Evolutionary conservation across 2,113 vertebrate species (phyloP).

Genomic region (Morone chrysops): DNA sequence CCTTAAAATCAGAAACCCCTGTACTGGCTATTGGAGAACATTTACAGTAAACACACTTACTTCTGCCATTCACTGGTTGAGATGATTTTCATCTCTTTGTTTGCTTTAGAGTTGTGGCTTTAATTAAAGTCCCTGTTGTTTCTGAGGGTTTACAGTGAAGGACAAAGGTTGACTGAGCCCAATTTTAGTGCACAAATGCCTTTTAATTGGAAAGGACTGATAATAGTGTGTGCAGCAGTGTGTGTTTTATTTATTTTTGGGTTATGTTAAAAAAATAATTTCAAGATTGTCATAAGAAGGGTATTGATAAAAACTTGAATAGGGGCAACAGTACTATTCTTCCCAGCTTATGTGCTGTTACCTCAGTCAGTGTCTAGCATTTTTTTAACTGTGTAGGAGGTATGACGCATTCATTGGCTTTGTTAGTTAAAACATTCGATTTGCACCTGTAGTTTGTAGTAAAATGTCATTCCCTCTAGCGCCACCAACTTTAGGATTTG

Average conservation of each 20-base stretch:
- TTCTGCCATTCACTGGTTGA: too few species aligned
- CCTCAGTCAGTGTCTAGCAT: not conserved
- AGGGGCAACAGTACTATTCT: not conserved
- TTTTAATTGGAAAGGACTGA: slow-evolving; percentile 30
- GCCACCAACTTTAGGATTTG: slow-evolving; percentile 50
- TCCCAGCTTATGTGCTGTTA: not conserved
- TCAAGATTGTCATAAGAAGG: not conserved
- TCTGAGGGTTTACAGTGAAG: slow-evolving; percentile 17
- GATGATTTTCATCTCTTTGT: too few species aligned
- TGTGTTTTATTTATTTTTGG: slow-evolving; percentile 13
- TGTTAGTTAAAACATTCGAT: slow-evolving; percentile 19
- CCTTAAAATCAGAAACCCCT: slow-evolving; percentile 1
- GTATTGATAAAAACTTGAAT: not conserved
- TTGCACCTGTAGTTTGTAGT: slow-evolving; percentile 21
- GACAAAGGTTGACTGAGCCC: slow-evolving; percentile 19
- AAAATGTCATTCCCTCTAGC: slow-evolving; percentile 11
- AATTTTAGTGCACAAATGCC: slow-evolving; percentile 40
- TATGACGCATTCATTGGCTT: not conserved
- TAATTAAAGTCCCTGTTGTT: slow-evolving; percentile 21
- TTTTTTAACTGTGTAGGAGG: not conserved
- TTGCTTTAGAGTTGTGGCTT: slow-evolving; percentile 18
- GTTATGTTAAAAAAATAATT: slow-evolving; percentile 12
- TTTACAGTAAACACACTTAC: too few species aligned
- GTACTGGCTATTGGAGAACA: not conserved
- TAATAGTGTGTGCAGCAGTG: not conserved